Evolutionary conservation across 1,140 invertebrate species (phyloP).

Genomic region (Steinernema khuongi): DNA sequence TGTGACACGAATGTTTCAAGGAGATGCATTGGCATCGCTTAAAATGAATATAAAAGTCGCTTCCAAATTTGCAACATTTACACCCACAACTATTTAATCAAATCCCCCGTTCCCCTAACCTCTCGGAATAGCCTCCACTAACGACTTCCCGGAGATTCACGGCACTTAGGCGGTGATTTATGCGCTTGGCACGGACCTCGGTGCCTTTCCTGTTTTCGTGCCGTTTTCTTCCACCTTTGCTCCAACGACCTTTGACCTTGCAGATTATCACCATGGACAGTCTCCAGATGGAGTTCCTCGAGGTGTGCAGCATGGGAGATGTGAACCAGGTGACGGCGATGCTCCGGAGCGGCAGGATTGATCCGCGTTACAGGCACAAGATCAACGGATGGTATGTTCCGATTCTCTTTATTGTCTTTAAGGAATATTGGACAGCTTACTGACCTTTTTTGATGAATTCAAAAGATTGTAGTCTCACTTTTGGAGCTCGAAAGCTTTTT

Average conservation of each 20-base stretch:
- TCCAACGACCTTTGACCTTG: neutral
- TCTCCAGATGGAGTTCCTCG: constrained; percentile 7
- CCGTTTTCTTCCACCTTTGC: neutral
- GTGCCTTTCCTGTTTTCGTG: neutral
- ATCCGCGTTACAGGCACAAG: neutral
- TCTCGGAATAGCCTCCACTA: too few relatives aligned
- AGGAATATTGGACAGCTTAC: too few relatives aligned
- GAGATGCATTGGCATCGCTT: too few relatives aligned
- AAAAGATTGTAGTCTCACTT: too few relatives aligned
- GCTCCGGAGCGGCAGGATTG: neutral
- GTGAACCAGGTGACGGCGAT: neutral
- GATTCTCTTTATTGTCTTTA: neutral
- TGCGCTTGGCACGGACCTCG: neutral
- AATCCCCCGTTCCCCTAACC: neutral
- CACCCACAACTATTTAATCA: neutral
- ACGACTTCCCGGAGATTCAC: too few relatives aligned
- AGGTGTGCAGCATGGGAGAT: neutral
- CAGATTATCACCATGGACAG: neutral
- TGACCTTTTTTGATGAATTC: too few relatives aligned
- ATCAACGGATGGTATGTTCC: constrained; percentile 4
- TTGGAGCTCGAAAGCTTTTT: too few relatives aligned
- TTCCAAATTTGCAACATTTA: too few relatives aligned
- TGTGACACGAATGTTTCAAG: too few relatives aligned
- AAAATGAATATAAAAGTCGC: too few relatives aligned
- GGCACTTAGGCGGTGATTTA: neutral